phyloP scores from a whole-genome alignment of 2,888 invertebrate genomes.

The Drosophila phalerata region DNA sequence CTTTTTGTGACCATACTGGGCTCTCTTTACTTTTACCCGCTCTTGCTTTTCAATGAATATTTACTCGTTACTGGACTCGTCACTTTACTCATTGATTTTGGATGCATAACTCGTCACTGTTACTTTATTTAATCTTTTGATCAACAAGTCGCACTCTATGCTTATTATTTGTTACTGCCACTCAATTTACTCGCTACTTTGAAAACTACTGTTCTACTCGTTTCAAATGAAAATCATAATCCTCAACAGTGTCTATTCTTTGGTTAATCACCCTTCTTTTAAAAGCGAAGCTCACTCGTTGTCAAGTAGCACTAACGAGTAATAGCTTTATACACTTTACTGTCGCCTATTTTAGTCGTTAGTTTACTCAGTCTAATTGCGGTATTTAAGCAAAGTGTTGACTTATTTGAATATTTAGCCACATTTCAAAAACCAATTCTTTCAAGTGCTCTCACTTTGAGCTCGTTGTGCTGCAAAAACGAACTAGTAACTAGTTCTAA shows the following conservation, averaged over 20 bases:
- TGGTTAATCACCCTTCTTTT: background rate
- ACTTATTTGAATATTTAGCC: constrained; percentile 3
- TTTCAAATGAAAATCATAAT: background rate
- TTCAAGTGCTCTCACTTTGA: constrained; percentile 11
- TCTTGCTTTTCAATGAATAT: background rate
- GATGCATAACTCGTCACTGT: background rate
- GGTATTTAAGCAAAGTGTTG: constrained; percentile 10
- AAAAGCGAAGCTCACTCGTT: background rate
- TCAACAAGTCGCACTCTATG: too few relatives aligned
- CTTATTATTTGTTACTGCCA: constrained; percentile 4
- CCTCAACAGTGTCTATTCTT: background rate
- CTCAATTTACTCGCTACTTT: constrained; percentile 6
- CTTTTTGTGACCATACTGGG: background rate
- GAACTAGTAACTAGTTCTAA: constrained; percentile 11
- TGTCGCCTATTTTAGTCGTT: background rate
- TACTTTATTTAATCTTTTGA: background rate
- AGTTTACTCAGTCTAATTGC: constrained; percentile 16
- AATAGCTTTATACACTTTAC: constrained; percentile 2
- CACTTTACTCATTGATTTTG: background rate
- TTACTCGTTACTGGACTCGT: background rate
- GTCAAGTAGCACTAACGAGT: background rate
- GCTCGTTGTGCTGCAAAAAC: constrained; percentile 18
- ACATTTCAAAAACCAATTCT: constrained; percentile 8
- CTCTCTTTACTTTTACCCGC: background rate
- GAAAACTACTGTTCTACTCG: background rate